phyloP scores from a whole-genome alignment of 2,113 vertebrate genomes.

The Elgaria multicarinata region DNA sequence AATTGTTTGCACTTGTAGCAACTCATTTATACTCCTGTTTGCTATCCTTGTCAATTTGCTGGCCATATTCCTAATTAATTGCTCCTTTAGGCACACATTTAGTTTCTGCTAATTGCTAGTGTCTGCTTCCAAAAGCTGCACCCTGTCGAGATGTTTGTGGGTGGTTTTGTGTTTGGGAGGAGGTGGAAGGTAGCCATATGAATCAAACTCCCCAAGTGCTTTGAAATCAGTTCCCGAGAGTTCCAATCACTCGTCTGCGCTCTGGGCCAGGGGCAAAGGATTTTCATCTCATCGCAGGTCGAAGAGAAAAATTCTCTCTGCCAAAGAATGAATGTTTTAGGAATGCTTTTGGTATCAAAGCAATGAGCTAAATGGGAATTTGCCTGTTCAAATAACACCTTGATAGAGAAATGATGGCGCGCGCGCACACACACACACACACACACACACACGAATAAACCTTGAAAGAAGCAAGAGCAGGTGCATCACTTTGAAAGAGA shows the following conservation, averaged over 20 bases:
- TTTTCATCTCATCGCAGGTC: conserved; percentile 46
- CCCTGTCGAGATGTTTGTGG: conserved; percentile 17
- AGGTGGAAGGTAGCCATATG: conserved; percentile 1
- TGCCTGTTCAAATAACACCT: background rate
- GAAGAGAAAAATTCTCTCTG: conserved; percentile 28
- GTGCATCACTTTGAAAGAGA: background rate
- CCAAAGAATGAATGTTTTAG: conserved; percentile 34
- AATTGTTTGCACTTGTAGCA: conserved; percentile 43
- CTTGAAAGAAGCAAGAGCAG: background rate
- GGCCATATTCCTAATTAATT: conserved; percentile 61
- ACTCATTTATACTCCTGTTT: conserved; percentile 48
- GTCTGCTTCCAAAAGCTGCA: conserved; percentile 12
- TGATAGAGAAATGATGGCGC: conserved; percentile 38
- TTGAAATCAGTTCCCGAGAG: conserved; percentile 59
- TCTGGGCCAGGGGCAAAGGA: conserved; percentile 53
- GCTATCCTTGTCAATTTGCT: conserved; percentile 45
- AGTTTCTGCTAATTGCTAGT: conserved; percentile 31
- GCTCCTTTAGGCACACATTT: conserved; percentile 54
- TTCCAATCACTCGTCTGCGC: conserved; percentile 38
- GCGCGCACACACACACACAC: background rate
- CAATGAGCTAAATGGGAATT: conserved; percentile 18
- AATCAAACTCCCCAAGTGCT: conserved; percentile 47
- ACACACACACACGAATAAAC: conserved; percentile 7
- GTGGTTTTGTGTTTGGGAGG: conserved; percentile 8
- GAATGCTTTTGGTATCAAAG: background rate